These are phyloP conservation scores for Pardalotus punctatus DNA, from an alignment of 2,113 vertebrate species.

Conservation along the genomic window DNA sequence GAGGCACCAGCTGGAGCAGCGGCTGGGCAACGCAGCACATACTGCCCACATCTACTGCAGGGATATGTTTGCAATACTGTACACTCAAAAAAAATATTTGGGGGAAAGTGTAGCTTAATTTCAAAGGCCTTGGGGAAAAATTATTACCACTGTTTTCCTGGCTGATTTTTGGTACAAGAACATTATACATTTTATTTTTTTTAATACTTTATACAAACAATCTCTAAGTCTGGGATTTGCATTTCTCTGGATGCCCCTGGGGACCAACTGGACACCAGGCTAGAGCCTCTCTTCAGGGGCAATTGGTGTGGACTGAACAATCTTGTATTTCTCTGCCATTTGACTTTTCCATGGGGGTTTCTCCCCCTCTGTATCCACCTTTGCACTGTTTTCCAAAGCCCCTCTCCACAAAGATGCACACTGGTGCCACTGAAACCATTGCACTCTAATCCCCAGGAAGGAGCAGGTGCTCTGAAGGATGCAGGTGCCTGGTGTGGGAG, in stretches of 20 bases:
- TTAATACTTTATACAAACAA: background rate
- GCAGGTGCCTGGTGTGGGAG: background rate
- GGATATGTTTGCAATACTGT: background rate
- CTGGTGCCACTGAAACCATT: background rate
- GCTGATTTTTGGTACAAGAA: background rate
- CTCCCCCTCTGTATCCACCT: background rate
- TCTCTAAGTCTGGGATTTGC: background rate
- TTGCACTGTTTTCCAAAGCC: background rate
- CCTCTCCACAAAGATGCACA: background rate
- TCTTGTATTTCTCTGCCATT: background rate
- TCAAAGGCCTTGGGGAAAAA: background rate
- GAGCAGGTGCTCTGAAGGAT: background rate
- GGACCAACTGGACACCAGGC: no score
- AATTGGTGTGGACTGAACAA: background rate
- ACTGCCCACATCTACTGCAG: background rate
- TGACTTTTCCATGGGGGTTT: background rate
- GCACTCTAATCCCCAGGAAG: background rate
- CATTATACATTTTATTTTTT: background rate
- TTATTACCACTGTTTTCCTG: background rate
- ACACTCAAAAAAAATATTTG: background rate
- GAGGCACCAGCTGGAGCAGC: background rate
- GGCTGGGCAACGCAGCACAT: background rate
- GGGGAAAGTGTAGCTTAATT: background rate
- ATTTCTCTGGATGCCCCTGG: background rate
- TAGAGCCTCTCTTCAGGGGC: accelerated